Evolutionary conservation across 1,140 invertebrate genomes (phyloP), one percentile per base, ranked within the genome.

Genomic region (Drosophila tsacasi): DNA sequence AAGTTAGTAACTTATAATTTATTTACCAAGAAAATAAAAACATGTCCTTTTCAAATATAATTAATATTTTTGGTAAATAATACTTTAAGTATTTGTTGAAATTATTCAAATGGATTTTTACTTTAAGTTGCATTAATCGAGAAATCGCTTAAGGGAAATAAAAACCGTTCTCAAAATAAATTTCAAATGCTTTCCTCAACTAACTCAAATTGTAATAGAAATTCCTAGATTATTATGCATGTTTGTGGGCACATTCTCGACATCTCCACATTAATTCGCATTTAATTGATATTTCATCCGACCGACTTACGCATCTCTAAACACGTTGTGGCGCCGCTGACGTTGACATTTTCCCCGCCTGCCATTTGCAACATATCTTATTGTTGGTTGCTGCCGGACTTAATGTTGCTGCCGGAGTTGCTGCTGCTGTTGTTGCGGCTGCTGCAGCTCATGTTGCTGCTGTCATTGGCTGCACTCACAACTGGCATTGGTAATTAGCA

Each of bases 401-500:
- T 71, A 15, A 27, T 30, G 67, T 39, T 68, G 60, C 49, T 37
- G 63, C n/a, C 21, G 35, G 15, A 8, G 65, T 15, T 40, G 39
- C 27, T 30, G 63, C 23, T 39, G 64, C 13, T 40, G 35, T n/a
- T 44, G 61, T 1, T 35, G 66, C 13, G 10, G 30, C 60, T 30
- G 44, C 46, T n/a, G 47, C 21, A n/a, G 39, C 47, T 32, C 62
- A 13, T 30, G 65, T 44, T 58, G 50, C 42, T 40, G 52, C 69
- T 72, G 69, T 72, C 69, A 73, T 50, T 73, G 69, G 69, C 50
- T 73, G 69, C 68, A 73, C 67, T 60, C 74, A 68, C 75, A 67
- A 77, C 74, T 58, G 57, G 74, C 75, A 77, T 79, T 79, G 76
- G 76, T 79, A 79, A 79, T 79, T 79, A 79, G 76, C 76, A 79